Conservation (phyloP, 92 coral and sea anemone species). For the Actinostola sp. region DNA sequence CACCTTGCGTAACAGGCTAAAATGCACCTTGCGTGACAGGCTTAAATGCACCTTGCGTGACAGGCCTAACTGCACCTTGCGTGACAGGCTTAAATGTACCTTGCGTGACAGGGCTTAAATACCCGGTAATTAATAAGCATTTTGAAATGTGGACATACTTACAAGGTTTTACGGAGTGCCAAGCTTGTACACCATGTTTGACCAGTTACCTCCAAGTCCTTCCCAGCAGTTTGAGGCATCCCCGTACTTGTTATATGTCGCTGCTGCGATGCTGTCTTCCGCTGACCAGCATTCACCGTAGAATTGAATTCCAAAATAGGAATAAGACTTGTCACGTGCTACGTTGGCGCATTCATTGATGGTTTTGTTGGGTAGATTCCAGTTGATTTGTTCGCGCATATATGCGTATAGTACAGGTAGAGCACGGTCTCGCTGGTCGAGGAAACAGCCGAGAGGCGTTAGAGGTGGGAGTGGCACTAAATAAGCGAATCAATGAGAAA, state of each 20-base stretch:
- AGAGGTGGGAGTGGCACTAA: slow-evolving; percentile 50
- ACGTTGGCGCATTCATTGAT: slow-evolving; percentile 64
- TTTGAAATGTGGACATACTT: no score
- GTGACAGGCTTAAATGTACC: no score
- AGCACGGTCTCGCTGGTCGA: slow-evolving; percentile 49
- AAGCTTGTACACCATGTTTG: slow-evolving; percentile 18
- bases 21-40: no score
- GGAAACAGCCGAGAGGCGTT: slow-evolving; percentile 70
- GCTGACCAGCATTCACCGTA: slow-evolving; percentile 84
- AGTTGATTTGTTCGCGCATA: slow-evolving; percentile 62
- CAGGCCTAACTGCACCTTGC: no score
- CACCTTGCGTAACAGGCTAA: no score
- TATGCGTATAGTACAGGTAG: slow-evolving; percentile 42
- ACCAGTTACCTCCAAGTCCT: background rate
- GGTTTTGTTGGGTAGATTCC: slow-evolving; percentile 56
- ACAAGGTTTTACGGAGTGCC: background rate
- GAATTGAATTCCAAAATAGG: slow-evolving; percentile 69
- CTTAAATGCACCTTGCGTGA: no score
- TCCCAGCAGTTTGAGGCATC: slow-evolving; percentile 47
- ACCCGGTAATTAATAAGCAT: no score
- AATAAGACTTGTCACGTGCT: slow-evolving; percentile 61
- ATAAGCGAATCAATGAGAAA: no score
- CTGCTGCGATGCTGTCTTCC: slow-evolving; percentile 31
- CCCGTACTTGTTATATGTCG: slow-evolving; percentile 3
- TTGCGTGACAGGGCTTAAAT: no score